Conservation (phyloP, 1,140 invertebrate species). For the Homalodisca vitripennis region DNA sequence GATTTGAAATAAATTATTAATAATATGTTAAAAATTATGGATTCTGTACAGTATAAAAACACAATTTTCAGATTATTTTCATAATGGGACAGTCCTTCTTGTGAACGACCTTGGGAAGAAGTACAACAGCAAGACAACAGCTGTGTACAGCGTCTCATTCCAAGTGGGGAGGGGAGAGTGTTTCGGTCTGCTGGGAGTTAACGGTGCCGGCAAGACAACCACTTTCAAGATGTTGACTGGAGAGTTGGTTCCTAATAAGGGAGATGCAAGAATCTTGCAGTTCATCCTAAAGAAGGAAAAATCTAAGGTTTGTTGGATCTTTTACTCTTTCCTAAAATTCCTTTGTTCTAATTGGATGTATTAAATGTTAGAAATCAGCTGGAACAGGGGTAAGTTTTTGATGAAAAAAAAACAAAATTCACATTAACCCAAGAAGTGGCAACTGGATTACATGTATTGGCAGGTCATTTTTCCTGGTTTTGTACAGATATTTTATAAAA, state of each 20-base stretch:
- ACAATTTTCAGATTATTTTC: slow-evolving; percentile 34
- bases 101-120: not conserved
- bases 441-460: no score
- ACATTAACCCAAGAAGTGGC: no score
- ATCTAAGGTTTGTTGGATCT: slow-evolving; percentile 32
- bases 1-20: no score
- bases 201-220: slow-evolving; percentile 83
- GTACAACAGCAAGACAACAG: not conserved
- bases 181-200: slow-evolving; percentile 86
- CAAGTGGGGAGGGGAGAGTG: slow-evolving; percentile 67
- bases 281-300: slow-evolving; percentile 21
- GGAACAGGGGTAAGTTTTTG: no score
- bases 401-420: no score
- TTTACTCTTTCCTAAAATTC: no score
- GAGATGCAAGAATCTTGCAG: slow-evolving; percentile 33
- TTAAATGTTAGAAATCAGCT: no score
- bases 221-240: slow-evolving; percentile 91
- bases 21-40: no score
- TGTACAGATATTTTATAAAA: no score
- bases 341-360: no score
- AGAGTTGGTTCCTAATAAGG: slow-evolving; percentile 32
- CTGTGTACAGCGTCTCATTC: not conserved
- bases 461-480: no score
- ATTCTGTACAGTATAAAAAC: no score
- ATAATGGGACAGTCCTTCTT: not conserved